phyloP scores from a whole-genome alignment of 2,113 vertebrate genomes.

The Larimichthys polyactis region DNA sequence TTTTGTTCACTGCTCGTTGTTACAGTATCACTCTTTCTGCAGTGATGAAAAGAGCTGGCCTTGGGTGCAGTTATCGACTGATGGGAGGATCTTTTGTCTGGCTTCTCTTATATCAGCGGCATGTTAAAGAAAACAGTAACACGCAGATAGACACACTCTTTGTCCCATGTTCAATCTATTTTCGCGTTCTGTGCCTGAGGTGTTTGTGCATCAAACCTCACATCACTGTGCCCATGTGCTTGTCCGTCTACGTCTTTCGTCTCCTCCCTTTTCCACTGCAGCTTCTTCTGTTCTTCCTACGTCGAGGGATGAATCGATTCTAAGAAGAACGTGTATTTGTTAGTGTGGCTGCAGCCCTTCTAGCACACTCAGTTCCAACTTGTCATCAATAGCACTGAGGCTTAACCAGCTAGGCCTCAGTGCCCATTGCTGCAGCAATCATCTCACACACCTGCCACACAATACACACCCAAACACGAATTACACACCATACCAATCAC shows the following conservation, averaged over 20 bases:
- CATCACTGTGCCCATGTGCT: neutral
- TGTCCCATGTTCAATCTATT: neutral
- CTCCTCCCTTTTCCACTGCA: neutral
- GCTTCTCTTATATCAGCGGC: constrained; percentile 4
- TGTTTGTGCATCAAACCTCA: constrained; percentile 2
- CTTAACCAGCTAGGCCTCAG: neutral
- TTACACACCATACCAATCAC: constrained; percentile 57
- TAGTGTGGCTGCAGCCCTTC: neutral
- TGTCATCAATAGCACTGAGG: neutral
- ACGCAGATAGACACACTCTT: neutral
- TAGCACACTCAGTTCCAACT: constrained; percentile 2
- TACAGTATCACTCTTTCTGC: neutral
- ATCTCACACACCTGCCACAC: constrained; percentile 26
- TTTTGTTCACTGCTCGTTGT: constrained; percentile 4
- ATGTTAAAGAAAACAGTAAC: constrained; percentile 11
- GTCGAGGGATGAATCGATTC: neutral
- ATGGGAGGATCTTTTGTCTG: constrained; percentile 13
- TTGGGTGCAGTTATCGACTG: constrained; percentile 15
- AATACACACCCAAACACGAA: constrained; percentile 10
- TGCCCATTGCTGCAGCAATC: constrained; percentile 12
- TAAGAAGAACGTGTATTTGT: constrained; percentile 6
- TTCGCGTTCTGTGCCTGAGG: neutral
- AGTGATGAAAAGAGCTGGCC: constrained; percentile 19
- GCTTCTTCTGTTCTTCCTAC: neutral
- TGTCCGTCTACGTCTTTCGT: neutral